Conservation (phyloP, 2,888 invertebrate species). For the Conchocele bisecta region DNA sequence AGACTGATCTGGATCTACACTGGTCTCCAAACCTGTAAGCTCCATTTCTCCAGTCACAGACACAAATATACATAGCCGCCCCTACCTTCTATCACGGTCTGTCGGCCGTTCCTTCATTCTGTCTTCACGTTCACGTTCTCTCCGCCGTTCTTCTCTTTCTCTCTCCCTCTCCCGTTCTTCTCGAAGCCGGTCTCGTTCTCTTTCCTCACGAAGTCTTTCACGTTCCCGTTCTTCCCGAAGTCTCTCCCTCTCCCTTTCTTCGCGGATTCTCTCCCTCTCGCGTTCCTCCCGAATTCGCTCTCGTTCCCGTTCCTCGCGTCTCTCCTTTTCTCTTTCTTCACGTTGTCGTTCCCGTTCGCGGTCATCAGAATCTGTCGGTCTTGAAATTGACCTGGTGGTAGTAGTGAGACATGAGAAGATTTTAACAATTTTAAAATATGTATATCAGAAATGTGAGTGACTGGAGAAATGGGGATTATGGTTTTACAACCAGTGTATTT, state of each 20-base stretch:
- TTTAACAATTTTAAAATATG: too few relatives aligned
- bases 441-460: too few relatives aligned
- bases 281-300: slow-evolving; percentile 15
- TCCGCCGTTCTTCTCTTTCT: slow-evolving; percentile 34
- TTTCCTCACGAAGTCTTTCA: slow-evolving; percentile 9
- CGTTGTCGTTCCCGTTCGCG: background rate
- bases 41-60: too few relatives aligned
- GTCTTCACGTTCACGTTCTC: background rate
- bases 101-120: too few relatives aligned
- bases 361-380: slow-evolving; percentile 19
- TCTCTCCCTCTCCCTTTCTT: slow-evolving; percentile 14
- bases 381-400: slow-evolving; percentile 22
- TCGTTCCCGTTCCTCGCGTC: slow-evolving; percentile 10
- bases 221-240: background rate
- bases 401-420: too few relatives aligned
- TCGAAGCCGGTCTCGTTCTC: slow-evolving; percentile 1
- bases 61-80: too few relatives aligned
- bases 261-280: slow-evolving; percentile 16
- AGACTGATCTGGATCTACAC: too few relatives aligned
- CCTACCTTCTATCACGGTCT: too few relatives aligned
- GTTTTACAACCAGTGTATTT: too few relatives aligned
- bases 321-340: slow-evolving; percentile 7
- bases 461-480: too few relatives aligned
- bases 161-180: slow-evolving; percentile 30
- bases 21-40: too few relatives aligned